A percentile compares a stretch with the other conserved stretches of the same genome.
These are phyloP conservation scores for Melanerpes formicivorus DNA, from an alignment of 2,113 vertebrate genomes.

Conservation along the genomic window DNA sequence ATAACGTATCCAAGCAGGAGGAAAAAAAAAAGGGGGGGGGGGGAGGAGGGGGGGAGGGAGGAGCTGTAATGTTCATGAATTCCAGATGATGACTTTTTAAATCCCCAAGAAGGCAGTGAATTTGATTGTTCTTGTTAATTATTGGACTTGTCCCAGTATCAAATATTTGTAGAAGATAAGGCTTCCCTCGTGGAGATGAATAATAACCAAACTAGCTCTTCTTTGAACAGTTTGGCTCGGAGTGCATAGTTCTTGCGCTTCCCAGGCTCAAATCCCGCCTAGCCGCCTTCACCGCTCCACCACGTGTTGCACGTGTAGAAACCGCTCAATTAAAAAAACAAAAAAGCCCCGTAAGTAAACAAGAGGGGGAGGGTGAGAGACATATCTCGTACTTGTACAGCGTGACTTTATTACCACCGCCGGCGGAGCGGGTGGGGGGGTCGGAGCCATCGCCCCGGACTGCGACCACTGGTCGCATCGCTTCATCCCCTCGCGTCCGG, in stretches of 20 bases:
- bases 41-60: no score
- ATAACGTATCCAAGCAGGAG: neutral
- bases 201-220: conserved; percentile 68
- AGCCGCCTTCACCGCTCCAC: conserved; percentile 33
- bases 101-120: conserved; percentile 61
- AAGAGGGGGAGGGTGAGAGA: neutral
- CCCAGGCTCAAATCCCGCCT: conserved; percentile 11
- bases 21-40: neutral
- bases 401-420: neutral
- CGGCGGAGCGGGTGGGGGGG: no score
- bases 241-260: conserved; percentile 38
- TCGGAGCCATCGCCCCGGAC: neutral
- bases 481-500: neutral
- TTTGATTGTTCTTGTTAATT: conserved; percentile 79
- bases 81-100: conserved; percentile 70
- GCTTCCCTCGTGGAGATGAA: conserved; percentile 71
- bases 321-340: conserved; percentile 60
- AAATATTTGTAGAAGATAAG: conserved; percentile 79
- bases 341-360: conserved; percentile 23
- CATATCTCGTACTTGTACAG: neutral
- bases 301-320: conserved; percentile 37
- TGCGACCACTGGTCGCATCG: neutral
- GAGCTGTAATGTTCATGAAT: conserved; percentile 59
- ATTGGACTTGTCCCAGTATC: conserved; percentile 69
- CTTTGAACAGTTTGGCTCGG: conserved; percentile 55